These are phyloP conservation scores for Petrophora chlorosata DNA, from an alignment of 2,888 invertebrate species.

Conservation along the genomic window DNA sequence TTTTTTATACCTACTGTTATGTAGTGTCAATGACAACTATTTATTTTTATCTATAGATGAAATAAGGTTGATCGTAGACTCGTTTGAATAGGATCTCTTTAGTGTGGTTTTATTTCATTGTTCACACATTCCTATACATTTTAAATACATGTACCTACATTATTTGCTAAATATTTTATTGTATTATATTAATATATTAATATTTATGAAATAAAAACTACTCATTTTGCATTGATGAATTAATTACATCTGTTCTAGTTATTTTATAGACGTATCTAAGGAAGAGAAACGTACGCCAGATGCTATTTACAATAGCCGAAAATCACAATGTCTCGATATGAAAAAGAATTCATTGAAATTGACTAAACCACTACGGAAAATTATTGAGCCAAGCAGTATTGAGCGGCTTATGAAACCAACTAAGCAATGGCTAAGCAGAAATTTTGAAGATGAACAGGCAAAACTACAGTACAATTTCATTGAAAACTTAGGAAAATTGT, in stretches of 20 bases:
- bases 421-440: conserved; percentile 58
- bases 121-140: no score
- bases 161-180: no score
- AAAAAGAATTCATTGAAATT: not conserved
- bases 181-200: no score
- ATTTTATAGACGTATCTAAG: not conserved
- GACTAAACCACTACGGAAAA: not conserved
- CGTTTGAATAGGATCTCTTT: no score
- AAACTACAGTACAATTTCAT: conserved; percentile 26
- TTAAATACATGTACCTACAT: no score
- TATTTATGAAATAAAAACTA: no score
- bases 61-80: no score
- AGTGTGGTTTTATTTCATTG: no score
- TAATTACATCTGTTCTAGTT: not conserved
- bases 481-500: conserved; percentile 59
- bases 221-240: no score
- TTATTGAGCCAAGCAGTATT: not conserved
- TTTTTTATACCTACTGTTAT: no score
- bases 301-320: not conserved
- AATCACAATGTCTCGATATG: conserved; percentile 3
- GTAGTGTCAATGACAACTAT: no score
- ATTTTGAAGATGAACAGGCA: conserved; percentile 24
- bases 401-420: conserved; percentile 48
- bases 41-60: no score
- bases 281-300: not conserved